A percentile compares a stretch with the other conserved stretches of the same genome.
Conservation (phyloP, 2,888 invertebrate species). For the Electrophaes corylata region DNA sequence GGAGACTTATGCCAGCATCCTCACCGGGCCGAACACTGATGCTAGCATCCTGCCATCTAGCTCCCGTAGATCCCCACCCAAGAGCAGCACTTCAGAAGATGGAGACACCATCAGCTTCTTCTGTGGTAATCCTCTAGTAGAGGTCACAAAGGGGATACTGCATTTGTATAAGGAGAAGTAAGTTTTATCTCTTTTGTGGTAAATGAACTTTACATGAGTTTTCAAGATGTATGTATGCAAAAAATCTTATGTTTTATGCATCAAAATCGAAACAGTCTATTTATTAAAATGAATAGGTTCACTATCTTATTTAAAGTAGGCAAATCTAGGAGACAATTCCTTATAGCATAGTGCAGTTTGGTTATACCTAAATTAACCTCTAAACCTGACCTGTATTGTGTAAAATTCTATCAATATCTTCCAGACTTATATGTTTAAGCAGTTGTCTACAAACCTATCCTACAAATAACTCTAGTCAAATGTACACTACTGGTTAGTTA, state of each 20-base stretch:
- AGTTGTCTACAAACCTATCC: too few relatives aligned
- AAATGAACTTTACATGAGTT: background rate
- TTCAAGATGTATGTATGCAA: background rate
- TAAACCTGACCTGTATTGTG: too few relatives aligned
- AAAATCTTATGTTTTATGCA: too few relatives aligned
- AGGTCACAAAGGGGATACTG: slow-evolving; percentile 97
- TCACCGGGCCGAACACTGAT: slow-evolving; percentile 79
- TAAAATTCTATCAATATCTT: too few relatives aligned
- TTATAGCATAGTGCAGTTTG: too few relatives aligned
- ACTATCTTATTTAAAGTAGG: too few relatives aligned
- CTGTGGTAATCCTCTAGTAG: slow-evolving; percentile 98
- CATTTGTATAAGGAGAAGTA: slow-evolving; percentile 99
- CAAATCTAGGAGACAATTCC: too few relatives aligned
- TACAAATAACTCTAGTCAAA: too few relatives aligned
- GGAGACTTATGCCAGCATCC: slow-evolving; percentile 90
- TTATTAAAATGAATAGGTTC: too few relatives aligned
- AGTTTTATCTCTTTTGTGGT: slow-evolving; percentile 48
- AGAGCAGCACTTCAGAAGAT: slow-evolving; percentile 61
- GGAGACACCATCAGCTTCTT: slow-evolving; percentile 90
- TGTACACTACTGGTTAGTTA: too few relatives aligned
- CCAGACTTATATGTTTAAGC: too few relatives aligned
- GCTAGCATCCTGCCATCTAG: slow-evolving; percentile 85
- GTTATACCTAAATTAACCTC: too few relatives aligned
- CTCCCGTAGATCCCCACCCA: slow-evolving; percentile 83
- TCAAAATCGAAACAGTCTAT: background rate